Conservation (phyloP, 2,797 vertebrate species). For the Phyllotis vaccarum region DNA sequence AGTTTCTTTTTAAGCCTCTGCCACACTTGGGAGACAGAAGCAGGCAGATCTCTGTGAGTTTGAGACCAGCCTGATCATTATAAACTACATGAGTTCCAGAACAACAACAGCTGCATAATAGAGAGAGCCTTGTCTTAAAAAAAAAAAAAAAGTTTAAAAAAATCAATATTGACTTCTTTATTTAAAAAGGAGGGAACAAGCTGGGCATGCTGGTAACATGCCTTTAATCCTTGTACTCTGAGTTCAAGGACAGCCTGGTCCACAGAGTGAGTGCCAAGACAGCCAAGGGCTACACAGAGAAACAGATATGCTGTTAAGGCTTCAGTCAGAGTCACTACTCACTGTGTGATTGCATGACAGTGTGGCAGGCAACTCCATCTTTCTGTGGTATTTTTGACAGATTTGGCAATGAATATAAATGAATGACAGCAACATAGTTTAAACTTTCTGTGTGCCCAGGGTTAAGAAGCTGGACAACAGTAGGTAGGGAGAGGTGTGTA, state of each 20-base stretch:
- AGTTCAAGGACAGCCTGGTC: neutral
- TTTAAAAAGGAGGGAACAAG: slow-evolving; percentile 56
- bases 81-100: neutral
- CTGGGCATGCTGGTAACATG: neutral
- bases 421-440: neutral
- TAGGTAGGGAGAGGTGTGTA: neutral
- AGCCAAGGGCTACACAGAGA: neutral
- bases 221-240: neutral
- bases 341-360: slow-evolving; percentile 29
- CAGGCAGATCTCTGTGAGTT: neutral
- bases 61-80: neutral
- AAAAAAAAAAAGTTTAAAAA: neutral
- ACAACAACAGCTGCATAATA: neutral
- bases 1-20: neutral
- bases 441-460: neutral
- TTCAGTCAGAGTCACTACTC: neutral
- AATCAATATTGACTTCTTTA: slow-evolving; percentile 37
- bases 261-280: neutral
- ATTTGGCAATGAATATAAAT: neutral
- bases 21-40: neutral
- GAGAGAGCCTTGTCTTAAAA: neutral
- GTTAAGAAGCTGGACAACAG: neutral
- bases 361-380: neutral
- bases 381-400: neutral
- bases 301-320: slow-evolving; percentile 18